Evolutionary conservation across 2,797 vertebrate genomes (phyloP).

Genomic region (Sebastes nivosus): DNA sequence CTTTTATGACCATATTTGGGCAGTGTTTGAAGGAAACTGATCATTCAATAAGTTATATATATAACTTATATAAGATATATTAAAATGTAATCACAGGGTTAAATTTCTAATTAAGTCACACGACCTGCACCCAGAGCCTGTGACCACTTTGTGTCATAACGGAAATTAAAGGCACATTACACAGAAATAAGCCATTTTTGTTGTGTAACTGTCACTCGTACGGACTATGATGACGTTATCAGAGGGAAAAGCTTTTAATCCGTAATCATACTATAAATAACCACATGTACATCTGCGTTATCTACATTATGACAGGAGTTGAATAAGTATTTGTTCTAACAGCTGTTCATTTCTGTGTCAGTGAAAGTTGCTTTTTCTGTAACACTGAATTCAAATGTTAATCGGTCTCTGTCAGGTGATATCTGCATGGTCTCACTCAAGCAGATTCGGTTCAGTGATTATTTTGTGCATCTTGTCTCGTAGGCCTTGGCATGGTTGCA

Average conservation of each 20-base stretch:
- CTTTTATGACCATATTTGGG: neutral
- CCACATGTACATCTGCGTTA: neutral
- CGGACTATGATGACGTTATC: neutral
- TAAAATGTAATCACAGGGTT: neutral
- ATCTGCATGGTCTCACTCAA: conserved; percentile 10
- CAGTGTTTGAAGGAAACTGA: conserved; percentile 24
- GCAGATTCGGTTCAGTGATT: neutral
- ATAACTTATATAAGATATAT: neutral
- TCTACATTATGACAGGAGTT: neutral
- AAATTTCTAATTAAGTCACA: neutral
- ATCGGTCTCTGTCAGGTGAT: neutral
- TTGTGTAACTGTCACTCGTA: neutral
- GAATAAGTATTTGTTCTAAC: conserved; percentile 14
- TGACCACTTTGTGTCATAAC: neutral
- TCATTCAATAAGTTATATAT: neutral
- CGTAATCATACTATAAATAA: conserved; percentile 1
- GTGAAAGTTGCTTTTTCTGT: neutral
- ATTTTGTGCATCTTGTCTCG: neutral
- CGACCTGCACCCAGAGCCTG: neutral
- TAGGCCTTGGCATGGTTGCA: conserved; percentile 1
- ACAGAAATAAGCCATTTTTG: conserved; percentile 5
- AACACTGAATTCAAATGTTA: conserved; percentile 8
- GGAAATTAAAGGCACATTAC: conserved; percentile 27
- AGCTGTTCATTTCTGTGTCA: neutral
- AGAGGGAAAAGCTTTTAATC: neutral